These are phyloP conservation scores for Blomia tropicalis DNA, from an alignment of 2,888 invertebrate genomes.

Conservation along the genomic window DNA sequence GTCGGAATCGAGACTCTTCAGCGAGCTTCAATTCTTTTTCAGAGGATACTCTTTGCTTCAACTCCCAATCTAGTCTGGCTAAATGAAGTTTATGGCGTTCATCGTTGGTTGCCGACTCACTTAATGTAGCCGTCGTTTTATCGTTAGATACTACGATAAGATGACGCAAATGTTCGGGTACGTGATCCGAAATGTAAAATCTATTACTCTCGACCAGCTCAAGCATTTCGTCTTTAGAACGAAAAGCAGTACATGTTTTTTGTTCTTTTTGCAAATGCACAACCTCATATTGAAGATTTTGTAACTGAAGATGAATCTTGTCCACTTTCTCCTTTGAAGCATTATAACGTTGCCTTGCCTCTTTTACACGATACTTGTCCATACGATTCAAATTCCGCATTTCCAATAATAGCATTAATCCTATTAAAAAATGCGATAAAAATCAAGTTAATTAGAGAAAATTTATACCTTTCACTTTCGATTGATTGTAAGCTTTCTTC, in stretches of 20 bases:
- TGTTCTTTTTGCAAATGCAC: conserved; percentile 85
- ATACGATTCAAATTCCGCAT: conserved; percentile 6
- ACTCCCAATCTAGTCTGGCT: conserved; percentile 76
- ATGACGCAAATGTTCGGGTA: conserved; percentile 44
- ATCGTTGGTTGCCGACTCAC: conserved; percentile 42
- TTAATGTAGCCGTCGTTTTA: neutral
- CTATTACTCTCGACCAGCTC: conserved; percentile 66
- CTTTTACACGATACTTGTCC: conserved; percentile 10
- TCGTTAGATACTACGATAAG: conserved; percentile 41
- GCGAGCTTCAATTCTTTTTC: conserved; percentile 58
- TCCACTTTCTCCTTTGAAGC: neutral
- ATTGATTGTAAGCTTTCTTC: neutral
- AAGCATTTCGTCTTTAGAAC: conserved; percentile 83
- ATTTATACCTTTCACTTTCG: conserved; percentile 6
- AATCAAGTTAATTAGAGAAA: neutral
- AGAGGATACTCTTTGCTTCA: conserved; percentile 66
- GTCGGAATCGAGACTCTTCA: conserved; percentile 56
- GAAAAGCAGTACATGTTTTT: conserved; percentile 82
- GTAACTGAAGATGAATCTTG: conserved; percentile 11
- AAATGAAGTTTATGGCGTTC: conserved; percentile 64
- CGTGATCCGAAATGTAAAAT: conserved; percentile 57
- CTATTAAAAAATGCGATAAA: neutral
- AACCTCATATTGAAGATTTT: conserved; percentile 69
- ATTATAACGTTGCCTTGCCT: conserved; percentile 47
- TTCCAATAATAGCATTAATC: conserved; percentile 6